Evolutionary conservation across 2,113 vertebrate species (phyloP).

Genomic region (Acrocephalus arundinaceus): DNA sequence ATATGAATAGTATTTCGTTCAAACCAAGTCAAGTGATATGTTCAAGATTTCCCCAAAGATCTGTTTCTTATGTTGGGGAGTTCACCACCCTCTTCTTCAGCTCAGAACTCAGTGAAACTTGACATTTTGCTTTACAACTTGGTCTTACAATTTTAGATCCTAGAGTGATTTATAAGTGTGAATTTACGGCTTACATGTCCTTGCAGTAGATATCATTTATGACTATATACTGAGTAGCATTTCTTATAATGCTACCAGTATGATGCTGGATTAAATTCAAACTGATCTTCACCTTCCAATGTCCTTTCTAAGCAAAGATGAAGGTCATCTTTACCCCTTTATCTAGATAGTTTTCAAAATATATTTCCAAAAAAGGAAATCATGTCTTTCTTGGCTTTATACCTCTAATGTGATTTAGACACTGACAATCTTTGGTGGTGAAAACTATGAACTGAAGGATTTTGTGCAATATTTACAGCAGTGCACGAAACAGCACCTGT

Average conservation of each 20-base stretch:
- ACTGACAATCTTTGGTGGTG: not conserved
- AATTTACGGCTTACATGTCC: not conserved
- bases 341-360: not conserved
- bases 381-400: not conserved
- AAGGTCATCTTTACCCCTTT: not conserved
- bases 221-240: not conserved
- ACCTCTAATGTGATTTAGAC: not conserved
- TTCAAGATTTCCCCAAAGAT: not conserved
- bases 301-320: not conserved
- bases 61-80: not conserved
- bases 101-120: not conserved
- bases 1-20: not conserved
- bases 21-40: not conserved
- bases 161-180: not conserved
- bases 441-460: not conserved
- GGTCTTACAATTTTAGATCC: not conserved
- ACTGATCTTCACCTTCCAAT: not conserved
- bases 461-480: not conserved
- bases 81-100: not conserved
- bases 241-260: not conserved
- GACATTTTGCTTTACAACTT: not conserved
- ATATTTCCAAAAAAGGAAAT: not conserved
- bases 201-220: not conserved
- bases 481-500: fast-evolving
- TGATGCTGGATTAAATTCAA: not conserved